Conservation (phyloP, 2,797 vertebrate species). For the Rousettus madagascariensis region DNA sequence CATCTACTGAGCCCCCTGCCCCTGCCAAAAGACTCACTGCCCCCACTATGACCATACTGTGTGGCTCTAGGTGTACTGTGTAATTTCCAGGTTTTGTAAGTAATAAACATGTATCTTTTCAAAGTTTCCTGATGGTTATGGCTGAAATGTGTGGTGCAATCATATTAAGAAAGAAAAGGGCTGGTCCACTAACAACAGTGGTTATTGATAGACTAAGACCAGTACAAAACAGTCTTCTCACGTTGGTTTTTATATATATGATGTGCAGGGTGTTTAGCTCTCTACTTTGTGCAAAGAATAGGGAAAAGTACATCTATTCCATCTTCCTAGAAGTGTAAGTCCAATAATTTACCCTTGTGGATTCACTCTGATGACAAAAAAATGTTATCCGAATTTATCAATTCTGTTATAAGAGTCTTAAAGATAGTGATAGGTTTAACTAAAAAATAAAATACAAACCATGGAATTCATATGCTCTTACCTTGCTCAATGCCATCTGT, state of each 20-base stretch:
- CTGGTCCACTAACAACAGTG: background rate
- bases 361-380: slow-evolving; percentile 23
- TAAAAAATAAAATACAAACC: background rate
- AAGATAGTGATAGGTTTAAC: background rate
- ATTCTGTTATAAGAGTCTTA: background rate
- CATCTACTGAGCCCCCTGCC: slow-evolving; percentile 90
- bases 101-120: background rate
- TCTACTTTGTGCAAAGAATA: background rate
- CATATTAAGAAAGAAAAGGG: background rate
- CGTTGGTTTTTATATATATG: background rate
- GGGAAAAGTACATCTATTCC: background rate
- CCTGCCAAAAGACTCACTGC: slow-evolving; percentile 89
- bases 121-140: background rate
- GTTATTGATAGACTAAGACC: background rate
- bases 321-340: background rate
- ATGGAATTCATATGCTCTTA: slow-evolving; percentile 73
- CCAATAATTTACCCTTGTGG: background rate
- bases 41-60: background rate
- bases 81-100: background rate
- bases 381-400: background rate
- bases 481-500: slow-evolving; percentile 91
- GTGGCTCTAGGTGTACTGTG: background rate
- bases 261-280: background rate
- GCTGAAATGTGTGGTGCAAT: background rate
- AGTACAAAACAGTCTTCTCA: background rate